These are phyloP conservation scores for Andrena hattorfiana DNA, from an alignment of 2,888 invertebrate species.

Conservation along the genomic window DNA sequence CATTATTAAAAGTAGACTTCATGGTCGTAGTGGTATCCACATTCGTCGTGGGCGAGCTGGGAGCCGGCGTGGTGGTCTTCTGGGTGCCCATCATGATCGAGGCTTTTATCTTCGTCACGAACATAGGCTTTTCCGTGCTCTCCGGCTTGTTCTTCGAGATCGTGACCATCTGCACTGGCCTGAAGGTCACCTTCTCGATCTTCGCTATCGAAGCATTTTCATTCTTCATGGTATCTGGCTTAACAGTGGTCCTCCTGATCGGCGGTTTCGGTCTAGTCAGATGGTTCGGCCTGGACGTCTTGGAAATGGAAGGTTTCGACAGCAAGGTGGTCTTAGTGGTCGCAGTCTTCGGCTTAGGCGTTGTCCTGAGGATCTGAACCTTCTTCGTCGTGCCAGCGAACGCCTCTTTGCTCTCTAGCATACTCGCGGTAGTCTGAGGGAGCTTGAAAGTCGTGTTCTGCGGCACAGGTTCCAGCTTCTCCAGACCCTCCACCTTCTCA, in stretches of 20 bases:
- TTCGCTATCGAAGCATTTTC: constrained; percentile 73
- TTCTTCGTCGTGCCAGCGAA: constrained; percentile 51
- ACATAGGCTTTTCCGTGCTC: constrained; percentile 76
- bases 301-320: constrained; percentile 42
- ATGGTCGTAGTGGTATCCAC: constrained; percentile 17
- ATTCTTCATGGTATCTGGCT: constrained; percentile 61
- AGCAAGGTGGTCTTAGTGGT: constrained; percentile 42
- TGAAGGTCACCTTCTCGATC: constrained; percentile 82
- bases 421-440: constrained; percentile 22
- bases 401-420: constrained; percentile 30
- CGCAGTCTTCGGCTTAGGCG: constrained; percentile 57
- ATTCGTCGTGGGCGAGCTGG: constrained; percentile 73
- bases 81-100: constrained; percentile 87
- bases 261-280: constrained; percentile 52
- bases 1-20: constrained; percentile 39
- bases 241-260: constrained; percentile 59
- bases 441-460: constrained; percentile 51
- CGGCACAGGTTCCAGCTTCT: constrained; percentile 25
- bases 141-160: constrained; percentile 72
- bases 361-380: constrained; percentile 50
- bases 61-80: constrained; percentile 85
- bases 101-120: constrained; percentile 88
- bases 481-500: constrained; percentile 30
- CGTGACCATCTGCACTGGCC: constrained; percentile 76
- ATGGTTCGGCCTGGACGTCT: constrained; percentile 42